Evolutionary conservation across 2,888 invertebrate species (phyloP).

Genomic region (Parasteatoda lunata): DNA sequence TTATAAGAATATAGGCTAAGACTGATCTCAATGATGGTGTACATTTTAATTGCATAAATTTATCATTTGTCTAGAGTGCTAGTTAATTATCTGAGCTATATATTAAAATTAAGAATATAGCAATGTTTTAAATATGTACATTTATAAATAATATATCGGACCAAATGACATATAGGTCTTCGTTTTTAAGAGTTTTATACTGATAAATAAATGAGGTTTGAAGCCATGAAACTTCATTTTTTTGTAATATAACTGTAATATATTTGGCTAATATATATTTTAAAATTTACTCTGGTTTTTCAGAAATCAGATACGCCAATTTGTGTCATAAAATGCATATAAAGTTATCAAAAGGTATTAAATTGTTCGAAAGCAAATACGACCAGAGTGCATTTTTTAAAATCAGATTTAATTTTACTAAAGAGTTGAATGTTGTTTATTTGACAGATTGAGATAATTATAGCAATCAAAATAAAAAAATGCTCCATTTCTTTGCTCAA

Average conservation of each 20-base stretch:
- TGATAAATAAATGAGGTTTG: constrained; percentile 6
- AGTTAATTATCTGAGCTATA: neutral
- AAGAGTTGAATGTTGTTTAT: too few relatives aligned
- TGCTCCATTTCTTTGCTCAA: too few relatives aligned
- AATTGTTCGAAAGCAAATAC: too few relatives aligned
- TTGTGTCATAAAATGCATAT: too few relatives aligned
- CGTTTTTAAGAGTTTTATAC: constrained; percentile 47
- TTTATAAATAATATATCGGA: constrained; percentile 49
- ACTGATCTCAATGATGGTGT: neutral
- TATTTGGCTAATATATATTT: neutral
- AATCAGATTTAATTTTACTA: too few relatives aligned
- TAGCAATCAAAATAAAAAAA: too few relatives aligned
- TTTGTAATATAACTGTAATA: constrained; percentile 8
- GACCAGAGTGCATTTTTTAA: too few relatives aligned
- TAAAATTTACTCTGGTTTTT: too few relatives aligned
- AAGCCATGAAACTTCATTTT: constrained; percentile 24
- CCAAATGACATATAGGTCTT: constrained; percentile 43
- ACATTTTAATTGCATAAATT: neutral
- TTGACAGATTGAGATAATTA: too few relatives aligned
- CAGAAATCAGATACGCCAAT: too few relatives aligned
- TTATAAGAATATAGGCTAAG: neutral
- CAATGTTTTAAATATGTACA: constrained; percentile 42
- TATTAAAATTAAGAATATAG: neutral
- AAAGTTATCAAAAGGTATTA: too few relatives aligned
- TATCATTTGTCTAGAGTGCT: neutral